Evolutionary conservation across 2,888 invertebrate genomes (phyloP).

Genomic region (Serrognathus titanus): DNA sequence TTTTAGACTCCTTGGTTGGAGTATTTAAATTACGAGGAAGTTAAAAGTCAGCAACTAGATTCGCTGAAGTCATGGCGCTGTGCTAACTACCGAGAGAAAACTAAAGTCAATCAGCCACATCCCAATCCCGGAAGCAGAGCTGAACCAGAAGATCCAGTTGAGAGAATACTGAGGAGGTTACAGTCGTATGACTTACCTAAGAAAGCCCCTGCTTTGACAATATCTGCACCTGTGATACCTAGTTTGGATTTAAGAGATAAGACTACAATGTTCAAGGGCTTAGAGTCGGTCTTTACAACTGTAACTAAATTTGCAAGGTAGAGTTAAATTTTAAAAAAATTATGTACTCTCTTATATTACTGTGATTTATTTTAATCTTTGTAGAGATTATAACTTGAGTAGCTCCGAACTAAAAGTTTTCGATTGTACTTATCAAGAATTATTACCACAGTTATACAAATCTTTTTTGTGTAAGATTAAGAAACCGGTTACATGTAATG

Average conservation of each 20-base stretch:
- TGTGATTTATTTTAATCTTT: slow-evolving; percentile 23
- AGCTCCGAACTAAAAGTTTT: slow-evolving; percentile 64
- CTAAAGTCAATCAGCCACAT: slow-evolving; percentile 41
- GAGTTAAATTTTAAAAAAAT: too few species aligned
- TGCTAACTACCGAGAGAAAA: slow-evolving; percentile 51
- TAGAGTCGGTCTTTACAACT: slow-evolving; percentile 44
- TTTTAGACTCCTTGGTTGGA: slow-evolving; percentile 63
- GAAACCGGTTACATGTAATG: slow-evolving; percentile 55
- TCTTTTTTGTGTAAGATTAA: slow-evolving; percentile 47
- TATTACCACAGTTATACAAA: slow-evolving; percentile 59
- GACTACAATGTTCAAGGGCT: slow-evolving; percentile 38
- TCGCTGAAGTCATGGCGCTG: slow-evolving; percentile 56
- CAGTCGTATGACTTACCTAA: slow-evolving; percentile 62
- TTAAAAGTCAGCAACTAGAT: slow-evolving; percentile 54
- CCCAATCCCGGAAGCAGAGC: slow-evolving; percentile 37
- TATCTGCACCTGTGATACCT: slow-evolving; percentile 46
- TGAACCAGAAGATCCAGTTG: slow-evolving; percentile 50
- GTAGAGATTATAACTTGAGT: slow-evolving; percentile 59
- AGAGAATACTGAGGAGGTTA: slow-evolving; percentile 58
- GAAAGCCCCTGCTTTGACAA: slow-evolving; percentile 54
- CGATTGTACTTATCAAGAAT: slow-evolving; percentile 62
- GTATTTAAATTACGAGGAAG: slow-evolving; percentile 57
- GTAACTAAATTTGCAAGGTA: slow-evolving; percentile 52
- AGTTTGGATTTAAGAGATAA: slow-evolving; percentile 35
- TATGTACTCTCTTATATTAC: too few species aligned